Conservation (phyloP, 2,888 invertebrate species). For the Cryptus armator region DNA sequence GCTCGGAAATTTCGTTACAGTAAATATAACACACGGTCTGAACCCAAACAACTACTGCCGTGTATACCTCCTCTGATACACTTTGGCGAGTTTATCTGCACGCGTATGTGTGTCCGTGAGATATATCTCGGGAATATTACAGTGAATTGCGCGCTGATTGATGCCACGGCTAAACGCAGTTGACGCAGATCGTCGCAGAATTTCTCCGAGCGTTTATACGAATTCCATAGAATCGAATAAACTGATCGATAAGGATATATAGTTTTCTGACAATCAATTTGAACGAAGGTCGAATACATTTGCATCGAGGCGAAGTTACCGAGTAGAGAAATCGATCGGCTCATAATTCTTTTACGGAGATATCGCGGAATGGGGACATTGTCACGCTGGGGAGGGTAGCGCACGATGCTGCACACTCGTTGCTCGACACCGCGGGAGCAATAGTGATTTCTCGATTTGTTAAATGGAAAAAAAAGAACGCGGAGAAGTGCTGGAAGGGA, state of each 20-base stretch:
- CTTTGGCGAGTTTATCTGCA: slow-evolving; percentile 35
- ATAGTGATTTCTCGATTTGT: slow-evolving; percentile 47
- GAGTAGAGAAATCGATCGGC: slow-evolving; percentile 25
- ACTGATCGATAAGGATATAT: background rate
- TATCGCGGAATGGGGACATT: background rate
- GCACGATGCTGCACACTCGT: background rate
- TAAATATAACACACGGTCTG: slow-evolving; percentile 47
- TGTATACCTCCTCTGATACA: slow-evolving; percentile 56
- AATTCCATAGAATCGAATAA: background rate
- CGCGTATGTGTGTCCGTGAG: background rate
- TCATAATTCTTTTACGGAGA: slow-evolving; percentile 37
- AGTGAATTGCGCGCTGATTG: background rate
- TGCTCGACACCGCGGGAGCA: slow-evolving; percentile 8
- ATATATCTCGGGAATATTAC: background rate
- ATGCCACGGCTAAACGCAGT: background rate
- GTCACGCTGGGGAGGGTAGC: background rate
- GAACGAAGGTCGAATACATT: background rate
- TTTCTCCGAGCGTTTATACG: background rate
- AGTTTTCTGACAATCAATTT: slow-evolving; percentile 7
- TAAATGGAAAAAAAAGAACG: slow-evolving; percentile 1
- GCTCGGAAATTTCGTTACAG: slow-evolving; percentile 78
- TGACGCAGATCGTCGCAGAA: background rate
- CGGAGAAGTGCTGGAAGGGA: slow-evolving; percentile 2
- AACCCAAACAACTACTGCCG: background rate
- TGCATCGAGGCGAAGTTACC: background rate